Evolutionary conservation across 2,113 vertebrate species (phyloP).

Genomic region (Nothobranchius kuhntae): DNA sequence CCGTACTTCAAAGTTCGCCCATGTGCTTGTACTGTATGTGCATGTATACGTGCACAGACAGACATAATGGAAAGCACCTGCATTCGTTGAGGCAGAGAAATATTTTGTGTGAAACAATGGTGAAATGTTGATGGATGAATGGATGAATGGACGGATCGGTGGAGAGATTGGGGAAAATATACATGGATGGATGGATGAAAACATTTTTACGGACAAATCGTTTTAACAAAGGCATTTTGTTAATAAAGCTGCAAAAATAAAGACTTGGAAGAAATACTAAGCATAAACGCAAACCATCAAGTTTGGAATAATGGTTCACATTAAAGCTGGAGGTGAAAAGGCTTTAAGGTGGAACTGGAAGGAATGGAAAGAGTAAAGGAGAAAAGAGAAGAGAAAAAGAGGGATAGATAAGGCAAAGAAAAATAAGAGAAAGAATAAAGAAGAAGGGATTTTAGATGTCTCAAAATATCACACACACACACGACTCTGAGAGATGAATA

Average conservation of each 20-base stretch:
- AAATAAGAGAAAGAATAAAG: slow-evolving; percentile 21
- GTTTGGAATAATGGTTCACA: slow-evolving; percentile 22
- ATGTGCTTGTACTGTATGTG: slow-evolving; percentile 23
- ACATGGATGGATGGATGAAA: slow-evolving; percentile 23
- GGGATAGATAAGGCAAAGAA: slow-evolving; percentile 47
- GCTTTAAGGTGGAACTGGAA: slow-evolving; percentile 27
- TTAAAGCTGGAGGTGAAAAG: slow-evolving; percentile 25
- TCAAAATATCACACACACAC: slow-evolving; percentile 20
- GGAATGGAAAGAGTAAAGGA: slow-evolving; percentile 13
- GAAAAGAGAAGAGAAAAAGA: slow-evolving; percentile 33
- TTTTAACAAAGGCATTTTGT: slow-evolving; percentile 28
- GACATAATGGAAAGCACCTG: slow-evolving; percentile 75
- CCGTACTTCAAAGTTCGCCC: slow-evolving; percentile 62
- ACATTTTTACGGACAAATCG: slow-evolving; percentile 20
- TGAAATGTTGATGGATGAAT: slow-evolving; percentile 50
- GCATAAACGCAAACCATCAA: not conserved
- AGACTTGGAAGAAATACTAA: not conserved
- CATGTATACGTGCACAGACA: slow-evolving; percentile 3
- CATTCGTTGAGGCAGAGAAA: slow-evolving; percentile 47
- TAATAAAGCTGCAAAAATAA: slow-evolving; percentile 14
- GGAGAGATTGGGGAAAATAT: slow-evolving; percentile 28
- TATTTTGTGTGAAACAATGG: slow-evolving; percentile 66
- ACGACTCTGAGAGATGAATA: slow-evolving; percentile 27
- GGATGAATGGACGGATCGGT: slow-evolving; percentile 43
- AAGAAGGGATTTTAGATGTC: slow-evolving; percentile 40